phyloP scores from a whole-genome alignment of 2,113 vertebrate species.

The Heloderma charlesbogerti region DNA sequence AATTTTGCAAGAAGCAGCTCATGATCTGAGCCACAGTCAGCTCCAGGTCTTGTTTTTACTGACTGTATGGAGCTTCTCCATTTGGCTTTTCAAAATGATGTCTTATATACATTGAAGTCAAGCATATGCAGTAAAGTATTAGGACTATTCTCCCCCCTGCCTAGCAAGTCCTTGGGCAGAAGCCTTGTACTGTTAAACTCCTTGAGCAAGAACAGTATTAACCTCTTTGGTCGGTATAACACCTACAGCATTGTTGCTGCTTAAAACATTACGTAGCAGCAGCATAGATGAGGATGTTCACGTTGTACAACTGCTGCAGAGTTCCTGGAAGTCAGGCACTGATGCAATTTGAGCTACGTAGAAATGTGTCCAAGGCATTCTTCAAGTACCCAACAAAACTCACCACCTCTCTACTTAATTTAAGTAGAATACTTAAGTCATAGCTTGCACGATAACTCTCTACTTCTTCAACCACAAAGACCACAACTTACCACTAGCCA shows the following conservation, averaged over 20 bases:
- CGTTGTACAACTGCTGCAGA: not conserved
- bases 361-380: not conserved
- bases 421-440: not conserved
- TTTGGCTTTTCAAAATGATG: not conserved
- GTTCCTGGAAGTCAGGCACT: not conserved
- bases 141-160: not conserved
- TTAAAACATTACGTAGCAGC: not conserved
- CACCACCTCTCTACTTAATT: not conserved
- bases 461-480: not conserved
- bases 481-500: not conserved
- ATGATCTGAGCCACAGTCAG: too few species aligned
- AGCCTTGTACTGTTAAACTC: not conserved
- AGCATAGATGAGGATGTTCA: not conserved
- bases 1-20: too few species aligned
- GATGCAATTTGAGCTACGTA: not conserved
- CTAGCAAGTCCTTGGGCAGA: not conserved
- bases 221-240: not conserved
- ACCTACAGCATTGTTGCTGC: not conserved
- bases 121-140: not conserved
- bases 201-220: not conserved
- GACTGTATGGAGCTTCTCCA: too few species aligned
- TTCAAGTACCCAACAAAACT: not conserved
- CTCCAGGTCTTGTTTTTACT: too few species aligned
- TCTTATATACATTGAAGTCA: not conserved
- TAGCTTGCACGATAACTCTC: not conserved